phyloP scores from a whole-genome alignment of 2,113 vertebrate species.

The Mugil cephalus region DNA sequence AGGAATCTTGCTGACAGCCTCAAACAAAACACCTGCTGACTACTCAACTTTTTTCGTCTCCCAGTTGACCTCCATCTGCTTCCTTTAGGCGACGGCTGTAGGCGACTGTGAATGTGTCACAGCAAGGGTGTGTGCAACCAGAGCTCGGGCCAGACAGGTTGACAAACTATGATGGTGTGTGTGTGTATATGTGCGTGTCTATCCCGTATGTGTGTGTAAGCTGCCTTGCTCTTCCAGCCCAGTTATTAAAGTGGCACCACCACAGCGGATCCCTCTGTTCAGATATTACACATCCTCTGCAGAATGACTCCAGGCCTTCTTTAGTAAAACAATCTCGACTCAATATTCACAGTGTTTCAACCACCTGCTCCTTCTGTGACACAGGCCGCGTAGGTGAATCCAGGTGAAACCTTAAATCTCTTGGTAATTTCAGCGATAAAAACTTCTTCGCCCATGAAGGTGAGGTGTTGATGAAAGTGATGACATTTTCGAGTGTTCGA shows the following conservation, averaged over 20 bases:
- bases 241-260: constrained; percentile 44
- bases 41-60: constrained; percentile 44
- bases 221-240: constrained; percentile 32
- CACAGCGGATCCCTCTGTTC: constrained; percentile 27
- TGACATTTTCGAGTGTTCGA: constrained; percentile 17
- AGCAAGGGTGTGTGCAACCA: constrained; percentile 26
- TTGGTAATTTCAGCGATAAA: constrained; percentile 28
- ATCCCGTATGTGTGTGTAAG: constrained; percentile 18
- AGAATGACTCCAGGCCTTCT: constrained; percentile 15
- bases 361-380: constrained; percentile 37
- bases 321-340: constrained; percentile 29
- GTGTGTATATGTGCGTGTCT: constrained; percentile 22
- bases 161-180: constrained; percentile 17
- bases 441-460: constrained; percentile 3
- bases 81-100: constrained; percentile 29
- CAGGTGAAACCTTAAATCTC: constrained; percentile 44
- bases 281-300: constrained; percentile 8
- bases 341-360: constrained; percentile 25
- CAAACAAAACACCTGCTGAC: constrained; percentile 63
- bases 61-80: constrained; percentile 61
- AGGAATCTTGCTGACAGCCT: constrained; percentile 31
- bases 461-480: constrained; percentile 29
- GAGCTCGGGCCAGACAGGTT: constrained; percentile 36
- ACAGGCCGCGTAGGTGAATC: constrained; percentile 31
- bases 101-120: constrained; percentile 35